phyloP scores from a whole-genome alignment of 2,113 vertebrate genomes.

The Pogonocichla stellata region DNA sequence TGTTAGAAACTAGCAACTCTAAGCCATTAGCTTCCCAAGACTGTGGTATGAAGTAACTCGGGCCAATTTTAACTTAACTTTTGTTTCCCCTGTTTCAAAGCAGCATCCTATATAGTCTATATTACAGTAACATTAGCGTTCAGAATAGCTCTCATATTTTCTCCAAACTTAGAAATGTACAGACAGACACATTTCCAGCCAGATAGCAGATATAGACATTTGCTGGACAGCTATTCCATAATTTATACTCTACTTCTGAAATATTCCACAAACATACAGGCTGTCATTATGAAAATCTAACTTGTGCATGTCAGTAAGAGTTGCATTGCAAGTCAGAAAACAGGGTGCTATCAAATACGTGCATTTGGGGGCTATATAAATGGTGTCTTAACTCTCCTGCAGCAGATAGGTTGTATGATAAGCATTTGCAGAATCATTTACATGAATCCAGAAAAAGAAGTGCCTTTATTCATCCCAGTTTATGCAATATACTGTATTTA shows the following conservation, averaged over 20 bases:
- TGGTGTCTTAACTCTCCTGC: not conserved
- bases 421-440: not conserved
- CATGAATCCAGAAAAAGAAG: not conserved
- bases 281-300: not conserved
- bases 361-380: not conserved
- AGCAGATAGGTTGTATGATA: not conserved
- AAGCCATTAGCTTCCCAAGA: not conserved
- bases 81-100: not conserved
- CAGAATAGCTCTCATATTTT: not conserved
- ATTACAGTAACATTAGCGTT: not conserved
- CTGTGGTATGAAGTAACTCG: not conserved
- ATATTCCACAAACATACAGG: not conserved
- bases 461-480: not conserved
- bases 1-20: not conserved
- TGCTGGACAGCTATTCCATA: not conserved
- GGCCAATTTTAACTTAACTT: not conserved
- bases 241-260: not conserved
- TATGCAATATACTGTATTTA: slow-evolving; percentile 1
- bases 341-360: not conserved
- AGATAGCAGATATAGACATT: not conserved
- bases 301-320: not conserved
- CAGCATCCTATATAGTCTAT: not conserved
- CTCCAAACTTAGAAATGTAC: not conserved
- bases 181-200: not conserved
- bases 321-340: not conserved